These are phyloP conservation scores for Lutraria rhynchaena DNA, from an alignment of 1,140 invertebrate genomes.

Conservation along the genomic window DNA sequence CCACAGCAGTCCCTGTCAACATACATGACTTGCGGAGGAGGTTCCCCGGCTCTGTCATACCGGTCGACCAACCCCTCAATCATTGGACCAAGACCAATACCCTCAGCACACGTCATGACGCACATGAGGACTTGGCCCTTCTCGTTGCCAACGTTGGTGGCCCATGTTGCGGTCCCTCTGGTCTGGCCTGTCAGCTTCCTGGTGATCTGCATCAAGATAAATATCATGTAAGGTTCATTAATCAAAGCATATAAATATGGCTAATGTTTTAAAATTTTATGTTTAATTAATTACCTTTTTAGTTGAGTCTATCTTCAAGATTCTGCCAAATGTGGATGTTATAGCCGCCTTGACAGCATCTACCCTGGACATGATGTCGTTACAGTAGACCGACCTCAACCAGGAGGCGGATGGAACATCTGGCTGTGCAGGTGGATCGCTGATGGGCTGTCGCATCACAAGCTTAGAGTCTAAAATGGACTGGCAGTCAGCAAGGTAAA, in stretches of 20 bases:
- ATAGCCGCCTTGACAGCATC: constrained; percentile 56
- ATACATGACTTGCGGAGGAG: constrained; percentile 48
- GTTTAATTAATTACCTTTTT: constrained; percentile 20
- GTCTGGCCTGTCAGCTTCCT: not conserved
- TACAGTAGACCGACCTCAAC: constrained; percentile 49
- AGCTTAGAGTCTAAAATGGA: not conserved
- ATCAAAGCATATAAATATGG: not conserved
- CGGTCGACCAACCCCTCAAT: constrained; percentile 27
- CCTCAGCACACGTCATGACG: constrained; percentile 60
- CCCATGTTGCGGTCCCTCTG: constrained; percentile 62
- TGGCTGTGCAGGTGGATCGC: not conserved
- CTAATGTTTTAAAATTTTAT: constrained; percentile 12
- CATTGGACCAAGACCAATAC: constrained; percentile 50
- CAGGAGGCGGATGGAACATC: constrained; percentile 32
- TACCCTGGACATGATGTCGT: constrained; percentile 51
- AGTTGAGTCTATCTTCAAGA: not conserved
- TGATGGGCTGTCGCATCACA: not conserved
- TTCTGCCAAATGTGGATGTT: constrained; percentile 46
- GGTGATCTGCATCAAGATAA: no score
- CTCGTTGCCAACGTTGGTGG: constrained; percentile 55
- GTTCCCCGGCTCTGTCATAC: constrained; percentile 33
- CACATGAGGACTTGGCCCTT: constrained; percentile 65
- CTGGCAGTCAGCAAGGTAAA: constrained; percentile 29
- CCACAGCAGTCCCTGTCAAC: constrained; percentile 58
- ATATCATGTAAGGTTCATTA: constrained; percentile 22